Conservation (phyloP, 2,888 invertebrate species). For the Phalera bucephala region DNA sequence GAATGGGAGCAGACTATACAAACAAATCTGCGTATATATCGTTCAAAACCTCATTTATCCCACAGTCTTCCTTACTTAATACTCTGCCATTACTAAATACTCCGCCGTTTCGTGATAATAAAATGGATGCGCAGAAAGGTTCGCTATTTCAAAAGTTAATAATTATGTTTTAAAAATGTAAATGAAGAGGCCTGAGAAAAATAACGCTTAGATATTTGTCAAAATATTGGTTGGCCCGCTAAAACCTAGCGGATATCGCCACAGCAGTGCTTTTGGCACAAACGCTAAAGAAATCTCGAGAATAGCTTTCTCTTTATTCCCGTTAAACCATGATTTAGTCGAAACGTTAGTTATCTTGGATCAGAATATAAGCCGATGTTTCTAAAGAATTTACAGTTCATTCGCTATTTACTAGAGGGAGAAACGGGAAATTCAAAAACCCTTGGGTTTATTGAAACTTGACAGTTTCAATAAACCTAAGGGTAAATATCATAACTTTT, state of each 20-base stretch:
- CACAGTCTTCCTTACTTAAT: no score
- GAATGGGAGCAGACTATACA: background rate
- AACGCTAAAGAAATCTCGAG: slow-evolving; percentile 19
- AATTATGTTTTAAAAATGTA: no score
- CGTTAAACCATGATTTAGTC: slow-evolving; percentile 25
- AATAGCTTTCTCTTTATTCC: slow-evolving; percentile 33
- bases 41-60: no score
- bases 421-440: no score
- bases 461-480: no score
- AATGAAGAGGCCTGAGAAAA: slow-evolving; percentile 1
- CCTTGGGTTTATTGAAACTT: no score
- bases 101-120: no score
- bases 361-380: slow-evolving; percentile 16
- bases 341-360: slow-evolving; percentile 6
- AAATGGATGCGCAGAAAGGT: no score
- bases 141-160: no score
- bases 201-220: slow-evolving; percentile 10
- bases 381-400: slow-evolving; percentile 25
- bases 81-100: no score
- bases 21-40: no score
- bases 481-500: no score
- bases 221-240: slow-evolving; percentile 23
- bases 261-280: slow-evolving; percentile 15
- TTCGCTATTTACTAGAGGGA: background rate
- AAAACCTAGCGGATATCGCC: slow-evolving; percentile 22